Evolutionary conservation across 2,113 vertebrate species (phyloP), one percentile per base, ranked within the genome.

Genomic region (Corynorhinus townsendii): DNA sequence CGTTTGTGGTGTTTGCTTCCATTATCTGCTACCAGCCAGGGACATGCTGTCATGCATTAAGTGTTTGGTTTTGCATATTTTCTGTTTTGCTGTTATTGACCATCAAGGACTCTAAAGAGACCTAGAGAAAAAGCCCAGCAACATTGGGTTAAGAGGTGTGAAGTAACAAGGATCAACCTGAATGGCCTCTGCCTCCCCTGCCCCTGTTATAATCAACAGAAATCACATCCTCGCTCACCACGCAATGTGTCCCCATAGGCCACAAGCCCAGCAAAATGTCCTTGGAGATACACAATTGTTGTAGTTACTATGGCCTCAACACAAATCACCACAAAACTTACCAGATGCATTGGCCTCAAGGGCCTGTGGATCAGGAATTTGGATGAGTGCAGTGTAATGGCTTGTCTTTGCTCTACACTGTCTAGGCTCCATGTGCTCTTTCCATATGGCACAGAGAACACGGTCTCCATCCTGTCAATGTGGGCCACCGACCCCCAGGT

Each of bases 241-340:
- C 40, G 47, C 10, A 24, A 49, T 35, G 72, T 20, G 43, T 69
- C 38, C 28, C 47, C 26, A 19, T 16, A 79, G 76, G 38, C n/a
- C 71, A 3, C 16, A 43, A 59, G 45, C 54, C 24, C 56, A 43
- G 71, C 35, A 45, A 68, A 90, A 35, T 7, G 3, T 88, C 64
- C 86, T 69, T 88, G 72, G 73, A 82, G 47, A 96, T 71, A n/a
- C 20, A 69, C 16, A 5, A 16, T 90, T 68, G 24, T 84, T 84
- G 83, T 45, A 35, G 56, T 75, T 56, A 62, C 40, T 75, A 9
- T 94, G 30, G 17, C 20, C 83, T n/a, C 69, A 79, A 22, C 81
- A 26, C 52, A 83, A 82, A 59, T 28, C 2, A 24, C 45, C 35
- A 3, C 14, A 72, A 71, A 11, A 19, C 24, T 72, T 24, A 47